These are phyloP conservation scores for Gymnoscopelus microlampas DNA, from an alignment of 2,797 vertebrate genomes.

Conservation along the genomic window DNA sequence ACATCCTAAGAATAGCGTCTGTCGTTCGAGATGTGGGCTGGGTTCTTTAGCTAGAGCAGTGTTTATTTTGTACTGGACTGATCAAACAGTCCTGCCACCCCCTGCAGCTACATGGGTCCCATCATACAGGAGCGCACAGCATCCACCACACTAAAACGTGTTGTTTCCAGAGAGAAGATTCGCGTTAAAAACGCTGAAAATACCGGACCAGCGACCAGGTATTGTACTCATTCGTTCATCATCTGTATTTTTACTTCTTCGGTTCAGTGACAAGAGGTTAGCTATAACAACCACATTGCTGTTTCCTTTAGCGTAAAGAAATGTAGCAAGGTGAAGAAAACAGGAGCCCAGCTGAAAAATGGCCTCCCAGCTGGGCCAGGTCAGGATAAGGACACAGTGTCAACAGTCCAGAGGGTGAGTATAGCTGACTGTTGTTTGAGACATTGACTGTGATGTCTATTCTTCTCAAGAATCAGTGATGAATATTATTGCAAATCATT, in stretches of 20 bases:
- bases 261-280: neutral
- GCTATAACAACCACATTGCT: constrained; percentile 18
- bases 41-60: constrained; percentile 68
- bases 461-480: neutral
- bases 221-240: neutral
- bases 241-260: neutral
- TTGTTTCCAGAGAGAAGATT: constrained; percentile 81
- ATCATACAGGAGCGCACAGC: constrained; percentile 84
- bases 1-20: constrained; percentile 55
- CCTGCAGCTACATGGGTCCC: constrained; percentile 80
- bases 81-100: constrained; percentile 44
- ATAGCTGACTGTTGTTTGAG: neutral
- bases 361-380: constrained; percentile 62
- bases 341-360: constrained; percentile 70
- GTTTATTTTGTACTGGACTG: constrained; percentile 43
- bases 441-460: neutral
- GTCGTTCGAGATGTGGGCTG: constrained; percentile 67
- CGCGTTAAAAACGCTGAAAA: constrained; percentile 80
- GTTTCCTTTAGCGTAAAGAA: constrained; percentile 79
- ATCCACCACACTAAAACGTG: constrained; percentile 77
- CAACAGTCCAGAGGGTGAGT: constrained; percentile 68
- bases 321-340: constrained; percentile 78
- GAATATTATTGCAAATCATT: constrained; percentile 4
- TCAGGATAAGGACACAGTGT: constrained; percentile 74
- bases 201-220: constrained; percentile 74